These are phyloP conservation scores for Augochlorella aurata DNA, from an alignment of 2,888 invertebrate species.

Conservation along the genomic window DNA sequence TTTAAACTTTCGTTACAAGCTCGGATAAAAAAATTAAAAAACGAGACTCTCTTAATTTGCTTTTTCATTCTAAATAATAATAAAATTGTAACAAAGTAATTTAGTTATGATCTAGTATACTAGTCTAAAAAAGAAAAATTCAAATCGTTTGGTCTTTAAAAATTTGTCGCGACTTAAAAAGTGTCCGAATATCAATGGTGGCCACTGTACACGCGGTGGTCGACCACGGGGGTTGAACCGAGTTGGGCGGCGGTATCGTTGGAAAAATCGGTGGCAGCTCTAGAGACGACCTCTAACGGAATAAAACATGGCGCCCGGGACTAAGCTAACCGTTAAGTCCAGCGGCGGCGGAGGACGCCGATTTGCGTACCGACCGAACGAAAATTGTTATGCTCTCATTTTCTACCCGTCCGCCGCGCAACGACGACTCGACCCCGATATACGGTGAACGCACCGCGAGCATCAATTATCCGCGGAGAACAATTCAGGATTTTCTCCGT, in stretches of 20 bases:
- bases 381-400: slow-evolving; percentile 34
- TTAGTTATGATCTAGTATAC: no score
- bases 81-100: no score
- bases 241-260: neutral
- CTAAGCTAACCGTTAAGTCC: neutral
- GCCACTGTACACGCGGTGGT: no score
- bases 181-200: no score
- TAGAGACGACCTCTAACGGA: slow-evolving; percentile 5
- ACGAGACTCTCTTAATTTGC: no score
- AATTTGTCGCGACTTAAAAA: no score
- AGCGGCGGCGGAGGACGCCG: neutral
- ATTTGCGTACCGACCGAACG: slow-evolving; percentile 6
- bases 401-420: slow-evolving; percentile 21
- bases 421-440: slow-evolving; percentile 44
- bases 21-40: no score
- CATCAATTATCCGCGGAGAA: slow-evolving; percentile 35
- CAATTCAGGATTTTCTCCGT: slow-evolving; percentile 45
- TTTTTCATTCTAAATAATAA: no score
- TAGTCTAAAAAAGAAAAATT: no score
- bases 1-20: no score
- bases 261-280: neutral
- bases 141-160: no score
- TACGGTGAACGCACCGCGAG: neutral
- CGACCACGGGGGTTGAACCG: no score
- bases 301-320: neutral